Percentiles rank a stretch among this genome's conserved stretches.
phyloP scores from a whole-genome alignment of 64 coral and sea anemone species.

The Stichodactyla mertensii region DNA sequence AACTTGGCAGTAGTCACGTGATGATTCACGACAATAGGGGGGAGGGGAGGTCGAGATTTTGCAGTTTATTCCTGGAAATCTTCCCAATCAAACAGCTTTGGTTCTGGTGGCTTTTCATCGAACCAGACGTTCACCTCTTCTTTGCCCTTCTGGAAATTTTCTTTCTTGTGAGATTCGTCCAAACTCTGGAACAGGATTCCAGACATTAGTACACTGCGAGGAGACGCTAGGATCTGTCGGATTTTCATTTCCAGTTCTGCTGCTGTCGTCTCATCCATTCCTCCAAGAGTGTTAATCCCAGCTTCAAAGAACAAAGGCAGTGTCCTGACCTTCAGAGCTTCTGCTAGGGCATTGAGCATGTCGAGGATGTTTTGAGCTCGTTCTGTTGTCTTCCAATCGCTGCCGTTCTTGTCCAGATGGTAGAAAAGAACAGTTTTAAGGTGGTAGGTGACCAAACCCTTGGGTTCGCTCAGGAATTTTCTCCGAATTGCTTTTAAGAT shows the following conservation, averaged over 20 bases:
- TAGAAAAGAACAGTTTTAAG: constrained; percentile 28
- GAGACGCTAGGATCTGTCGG: constrained; percentile 1
- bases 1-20: too few relatives aligned
- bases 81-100: not conserved
- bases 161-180: constrained; percentile 35
- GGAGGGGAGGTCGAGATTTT: too few relatives aligned
- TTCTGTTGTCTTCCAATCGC: constrained; percentile 20
- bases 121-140: constrained; percentile 27
- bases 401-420: constrained; percentile 25
- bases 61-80: not conserved
- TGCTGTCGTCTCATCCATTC: constrained; percentile 22
- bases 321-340: constrained; percentile 24
- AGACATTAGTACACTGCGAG: not conserved
- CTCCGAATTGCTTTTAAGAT: constrained; percentile 22
- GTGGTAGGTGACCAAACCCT: constrained; percentile 23
- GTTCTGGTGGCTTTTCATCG: constrained; percentile 29
- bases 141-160: constrained; percentile 21
- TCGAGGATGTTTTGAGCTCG: constrained; percentile 22
- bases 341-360: not conserved
- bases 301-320: constrained; percentile 25
- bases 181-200: constrained; percentile 8
- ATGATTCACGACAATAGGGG: too few relatives aligned
- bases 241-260: constrained; percentile 12
- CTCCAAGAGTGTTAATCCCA: constrained; percentile 21
- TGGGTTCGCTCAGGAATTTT: constrained; percentile 30